A percentile compares a stretch with the other conserved stretches of the same genome.
These are phyloP conservation scores for Ichneumoninae sp. DNA, from an alignment of 2,888 invertebrate species.

Conservation along the genomic window DNA sequence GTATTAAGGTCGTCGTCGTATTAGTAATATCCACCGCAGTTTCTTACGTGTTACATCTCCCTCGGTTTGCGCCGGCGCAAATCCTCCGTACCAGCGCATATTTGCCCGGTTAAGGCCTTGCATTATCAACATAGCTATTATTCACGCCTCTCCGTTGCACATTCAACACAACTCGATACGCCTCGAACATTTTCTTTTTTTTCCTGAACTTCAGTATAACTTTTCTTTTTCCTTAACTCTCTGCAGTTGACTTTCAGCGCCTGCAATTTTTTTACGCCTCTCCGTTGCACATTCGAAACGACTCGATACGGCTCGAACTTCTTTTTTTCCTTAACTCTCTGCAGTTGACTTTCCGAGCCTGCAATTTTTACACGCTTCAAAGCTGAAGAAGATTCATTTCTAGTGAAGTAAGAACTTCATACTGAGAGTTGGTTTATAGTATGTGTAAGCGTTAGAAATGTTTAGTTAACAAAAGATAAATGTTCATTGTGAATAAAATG, in stretches of 20 bases:
- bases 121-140: constrained; percentile 28
- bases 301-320: constrained; percentile 5
- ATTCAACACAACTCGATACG: constrained; percentile 3
- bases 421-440: neutral
- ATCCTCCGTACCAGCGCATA: constrained; percentile 1
- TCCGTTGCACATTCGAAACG: constrained; percentile 10
- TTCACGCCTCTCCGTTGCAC: constrained; percentile 20
- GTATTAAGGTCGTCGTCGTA: constrained; percentile 18
- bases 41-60: neutral
- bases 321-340: neutral
- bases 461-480: neutral
- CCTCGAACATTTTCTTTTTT: constrained; percentile 3
- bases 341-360: neutral
- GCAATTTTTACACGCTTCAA: neutral
- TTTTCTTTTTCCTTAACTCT: constrained; percentile 5
- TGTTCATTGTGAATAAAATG: neutral
- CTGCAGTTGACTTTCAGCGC: neutral
- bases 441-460: neutral
- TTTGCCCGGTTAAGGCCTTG: constrained; percentile 23
- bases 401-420: neutral
- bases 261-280: neutral
- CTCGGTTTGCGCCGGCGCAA: neutral
- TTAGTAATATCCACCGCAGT: constrained; percentile 1
- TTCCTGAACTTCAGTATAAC: neutral
- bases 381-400: neutral